These are phyloP conservation scores for Euplagia quadripunctaria DNA, from an alignment of 2,888 invertebrate species.

Conservation along the genomic window DNA sequence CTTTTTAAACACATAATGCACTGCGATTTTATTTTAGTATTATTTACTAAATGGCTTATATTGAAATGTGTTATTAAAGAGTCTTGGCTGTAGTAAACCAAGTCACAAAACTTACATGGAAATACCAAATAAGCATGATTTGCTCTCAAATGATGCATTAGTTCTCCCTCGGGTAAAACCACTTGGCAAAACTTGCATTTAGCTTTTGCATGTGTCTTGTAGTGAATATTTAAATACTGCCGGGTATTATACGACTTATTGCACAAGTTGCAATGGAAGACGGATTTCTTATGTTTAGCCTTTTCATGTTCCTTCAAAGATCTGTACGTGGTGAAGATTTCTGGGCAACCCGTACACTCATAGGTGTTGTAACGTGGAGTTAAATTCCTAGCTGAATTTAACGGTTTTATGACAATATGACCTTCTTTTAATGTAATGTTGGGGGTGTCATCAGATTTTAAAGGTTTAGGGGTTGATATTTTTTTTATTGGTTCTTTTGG, in stretches of 20 bases:
- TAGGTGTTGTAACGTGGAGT: conserved; percentile 55
- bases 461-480: conserved; percentile 10
- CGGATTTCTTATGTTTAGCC: conserved; percentile 54
- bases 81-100: conserved; percentile 60
- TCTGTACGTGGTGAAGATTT: conserved; percentile 62
- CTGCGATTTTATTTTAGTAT: conserved; percentile 49
- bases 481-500: conserved; percentile 9
- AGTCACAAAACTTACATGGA: conserved; percentile 61
- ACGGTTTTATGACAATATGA: conserved; percentile 58
- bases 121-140: conserved; percentile 58
- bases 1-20: conserved; percentile 65
- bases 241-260: conserved; percentile 61
- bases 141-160: conserved; percentile 62
- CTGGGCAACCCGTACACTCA: conserved; percentile 58
- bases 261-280: conserved; percentile 62
- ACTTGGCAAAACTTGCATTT: conserved; percentile 63
- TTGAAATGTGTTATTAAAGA: conserved; percentile 61
- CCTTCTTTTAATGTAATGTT: conserved; percentile 56
- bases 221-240: conserved; percentile 64
- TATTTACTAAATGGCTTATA: conserved; percentile 56
- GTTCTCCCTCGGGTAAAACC: conserved; percentile 52
- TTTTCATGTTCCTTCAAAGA: conserved; percentile 64
- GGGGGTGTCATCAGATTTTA: conserved; percentile 33
- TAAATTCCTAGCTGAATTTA: conserved; percentile 39
- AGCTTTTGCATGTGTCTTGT: conserved; percentile 58